phyloP scores from a whole-genome alignment of 2,888 invertebrate genomes.

The Galerucella nymphaeae region DNA sequence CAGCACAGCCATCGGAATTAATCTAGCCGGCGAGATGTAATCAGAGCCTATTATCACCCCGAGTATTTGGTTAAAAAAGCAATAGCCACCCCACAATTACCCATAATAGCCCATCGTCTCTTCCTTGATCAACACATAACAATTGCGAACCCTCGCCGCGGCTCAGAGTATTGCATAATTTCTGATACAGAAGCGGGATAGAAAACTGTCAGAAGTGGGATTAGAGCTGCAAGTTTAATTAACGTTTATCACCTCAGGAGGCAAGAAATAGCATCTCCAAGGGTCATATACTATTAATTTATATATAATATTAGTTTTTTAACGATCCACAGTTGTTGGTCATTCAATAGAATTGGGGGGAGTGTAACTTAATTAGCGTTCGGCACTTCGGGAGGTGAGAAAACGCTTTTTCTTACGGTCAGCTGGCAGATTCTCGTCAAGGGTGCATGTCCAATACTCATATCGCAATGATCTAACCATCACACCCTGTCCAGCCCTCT shows the following conservation, averaged over 20 bases:
- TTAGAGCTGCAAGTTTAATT: slow-evolving; percentile 30
- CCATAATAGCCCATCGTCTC: slow-evolving; percentile 62
- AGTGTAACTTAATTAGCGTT: slow-evolving; percentile 34
- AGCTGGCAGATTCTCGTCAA: slow-evolving; percentile 54
- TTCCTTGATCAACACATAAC: slow-evolving; percentile 65
- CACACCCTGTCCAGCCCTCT: slow-evolving; percentile 52
- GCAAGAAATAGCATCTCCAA: slow-evolving; percentile 48
- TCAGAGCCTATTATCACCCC: slow-evolving; percentile 64
- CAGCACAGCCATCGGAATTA: slow-evolving; percentile 57
- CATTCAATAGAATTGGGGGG: slow-evolving; percentile 2
- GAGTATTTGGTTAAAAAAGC: slow-evolving; percentile 67
- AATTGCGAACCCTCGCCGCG: slow-evolving; percentile 57
- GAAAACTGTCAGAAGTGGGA: slow-evolving; percentile 29
- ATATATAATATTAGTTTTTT: background rate
- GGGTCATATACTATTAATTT: slow-evolving; percentile 48
- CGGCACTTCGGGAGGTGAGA: slow-evolving; percentile 50
- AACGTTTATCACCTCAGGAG: slow-evolving; percentile 48
- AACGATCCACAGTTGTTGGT: background rate
- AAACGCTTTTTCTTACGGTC: slow-evolving; percentile 50
- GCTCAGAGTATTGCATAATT: slow-evolving; percentile 47
- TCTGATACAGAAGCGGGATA: slow-evolving; percentile 36
- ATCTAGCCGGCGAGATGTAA: slow-evolving; percentile 61
- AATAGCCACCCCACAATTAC: slow-evolving; percentile 65
- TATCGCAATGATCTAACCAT: slow-evolving; percentile 50
- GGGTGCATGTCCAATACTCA: slow-evolving; percentile 57